These are phyloP conservation scores for Reticulitermes speratus DNA, from an alignment of 1,140 invertebrate species.

Conservation along the genomic window DNA sequence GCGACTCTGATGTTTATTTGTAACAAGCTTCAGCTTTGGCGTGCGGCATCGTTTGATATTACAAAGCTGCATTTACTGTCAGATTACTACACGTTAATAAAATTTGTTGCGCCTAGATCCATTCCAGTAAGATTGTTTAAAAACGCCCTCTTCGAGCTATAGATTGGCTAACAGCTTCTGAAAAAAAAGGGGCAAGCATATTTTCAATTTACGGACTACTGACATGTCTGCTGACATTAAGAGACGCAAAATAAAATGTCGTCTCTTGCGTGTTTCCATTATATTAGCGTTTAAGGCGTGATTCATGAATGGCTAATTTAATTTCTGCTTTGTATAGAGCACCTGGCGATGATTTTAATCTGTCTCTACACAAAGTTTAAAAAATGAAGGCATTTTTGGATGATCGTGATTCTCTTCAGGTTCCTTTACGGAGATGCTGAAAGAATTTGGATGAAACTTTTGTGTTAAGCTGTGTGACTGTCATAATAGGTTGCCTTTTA, in stretches of 20 bases:
- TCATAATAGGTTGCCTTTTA: too few relatives aligned
- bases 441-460: too few relatives aligned
- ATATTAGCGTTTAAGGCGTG: background rate
- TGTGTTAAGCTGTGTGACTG: too few relatives aligned
- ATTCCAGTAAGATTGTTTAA: background rate
- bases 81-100: background rate
- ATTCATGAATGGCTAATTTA: background rate
- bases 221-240: background rate
- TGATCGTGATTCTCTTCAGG: too few relatives aligned
- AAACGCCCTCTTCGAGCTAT: background rate
- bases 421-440: too few relatives aligned
- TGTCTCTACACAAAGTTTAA: too few relatives aligned
- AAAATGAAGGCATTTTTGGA: too few relatives aligned
- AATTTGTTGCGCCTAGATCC: background rate
- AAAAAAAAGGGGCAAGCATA: background rate
- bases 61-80: background rate
- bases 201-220: background rate
- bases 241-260: background rate
- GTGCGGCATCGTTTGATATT: background rate
- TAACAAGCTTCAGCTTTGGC: background rate
- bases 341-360: background rate
- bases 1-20: background rate
- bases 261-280: background rate
- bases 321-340: background rate
- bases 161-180: background rate